Base-by-base conservation (phyloP, 2,113 vertebrate genomes). In the Notarius lentiginosus region DNA sequence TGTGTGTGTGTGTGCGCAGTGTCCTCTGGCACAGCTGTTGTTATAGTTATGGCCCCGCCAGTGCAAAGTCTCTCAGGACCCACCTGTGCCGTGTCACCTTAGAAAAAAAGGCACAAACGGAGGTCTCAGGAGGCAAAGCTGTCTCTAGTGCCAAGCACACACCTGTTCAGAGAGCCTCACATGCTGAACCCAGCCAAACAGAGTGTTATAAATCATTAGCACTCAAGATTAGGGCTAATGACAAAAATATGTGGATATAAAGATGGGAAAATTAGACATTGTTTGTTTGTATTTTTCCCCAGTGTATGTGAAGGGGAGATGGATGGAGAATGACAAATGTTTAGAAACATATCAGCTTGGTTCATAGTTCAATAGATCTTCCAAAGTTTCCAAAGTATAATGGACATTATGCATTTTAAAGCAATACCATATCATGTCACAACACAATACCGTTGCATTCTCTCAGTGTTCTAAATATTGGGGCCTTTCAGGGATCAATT, bases 41-140 rank as follows among this genome's bases (percentile, higher is more conserved):
- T 56, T 76, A 87, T 87, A 70, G 68, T 77, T 49, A 61, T 53
- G 5, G 22, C 56, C 58, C 61, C 4, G 5, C 83, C 60, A 75
- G 73, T 63, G 51, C 66, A 75, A 70, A 24, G 27, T 83, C 73
- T 82, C 34, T 0, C 4, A 2, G 53, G 73, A 65, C 63, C 47
- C 60, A 51, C 51, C 58, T 65, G 77, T 75, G 27, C 63, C 34
- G 17, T 17, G 2, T 15, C 24, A 65, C 14, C 17, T 61, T 81
- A 63, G 61, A 81, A 20, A 27, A 58, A 72, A 27, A 9, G 17
- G 7, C 24, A 17, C 76, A 75, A 70, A 85, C 10, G 11, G 41
- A 79, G 77, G 24, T 85, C 83, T 85, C 49, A 56, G 22, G 89
- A 75, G 83, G 34, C 34, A 41, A 81, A 61, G 20, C 56, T 47